Conservation (phyloP, 1,140 invertebrate genomes). For the Calliphora vicina region DNA sequence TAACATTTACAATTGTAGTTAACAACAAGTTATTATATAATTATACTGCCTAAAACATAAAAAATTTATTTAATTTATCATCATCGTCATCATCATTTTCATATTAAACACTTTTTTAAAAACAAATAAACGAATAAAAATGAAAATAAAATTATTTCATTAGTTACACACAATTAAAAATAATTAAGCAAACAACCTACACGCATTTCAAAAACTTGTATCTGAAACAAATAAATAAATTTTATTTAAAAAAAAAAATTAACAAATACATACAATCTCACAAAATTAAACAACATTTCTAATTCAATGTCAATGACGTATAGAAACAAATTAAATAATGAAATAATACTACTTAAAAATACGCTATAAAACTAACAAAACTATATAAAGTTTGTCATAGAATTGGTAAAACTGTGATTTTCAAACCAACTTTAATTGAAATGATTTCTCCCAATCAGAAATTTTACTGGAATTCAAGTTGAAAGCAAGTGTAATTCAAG, state of each 20-base stretch:
- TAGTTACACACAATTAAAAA: constrained; percentile 7
- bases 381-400: no score
- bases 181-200: neutral
- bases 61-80: neutral
- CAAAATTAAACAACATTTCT: neutral
- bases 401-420: no score
- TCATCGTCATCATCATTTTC: neutral
- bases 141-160: neutral
- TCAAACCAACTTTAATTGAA: no score
- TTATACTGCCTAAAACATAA: no score
- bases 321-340: neutral
- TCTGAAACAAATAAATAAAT: neutral
- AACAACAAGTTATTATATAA: no score
- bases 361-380: no score
- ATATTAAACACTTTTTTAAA: neutral
- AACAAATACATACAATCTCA: neutral
- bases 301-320: constrained; percentile 11
- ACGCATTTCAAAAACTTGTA: neutral
- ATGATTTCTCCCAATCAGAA: no score
- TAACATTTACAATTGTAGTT: neutral
- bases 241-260: neutral
- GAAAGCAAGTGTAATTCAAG: no score
- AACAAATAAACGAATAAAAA: neutral
- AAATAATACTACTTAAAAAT: no score
- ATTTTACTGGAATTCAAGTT: no score